Evolutionary conservation across 2,888 invertebrate species (phyloP), one percentile per base, ranked within the genome.

Genomic region (Oxyteleia sp.): DNA sequence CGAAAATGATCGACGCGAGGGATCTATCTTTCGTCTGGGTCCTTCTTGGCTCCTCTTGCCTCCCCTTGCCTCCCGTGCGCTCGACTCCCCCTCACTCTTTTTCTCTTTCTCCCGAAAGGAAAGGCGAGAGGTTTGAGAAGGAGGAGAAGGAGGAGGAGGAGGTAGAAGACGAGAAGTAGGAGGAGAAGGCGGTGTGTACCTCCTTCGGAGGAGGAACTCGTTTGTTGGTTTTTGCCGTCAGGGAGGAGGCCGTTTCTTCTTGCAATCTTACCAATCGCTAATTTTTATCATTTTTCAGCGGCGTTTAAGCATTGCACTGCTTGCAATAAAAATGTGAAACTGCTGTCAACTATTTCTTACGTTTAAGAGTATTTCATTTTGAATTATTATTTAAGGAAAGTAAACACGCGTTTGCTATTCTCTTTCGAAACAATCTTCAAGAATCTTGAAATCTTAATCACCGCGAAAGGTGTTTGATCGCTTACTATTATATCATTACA

Each of bases 161-260:
- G 32, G 66, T 23, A 38, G 51, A 11, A 38, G 47, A n/a, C 38
- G 35, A 41, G 26, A 26, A 43, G 55, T 57, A 74, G 69, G 72
- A 61, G 81, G 66, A 55, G 81, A 29, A 35, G 82, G 78, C 81
- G 84, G 66, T 64, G 64, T 69, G 84, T 69, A 85, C 82, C 84
- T 76, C 83, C 69, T 72, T 66, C 78, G 75, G 74, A 83, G 66
- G 75, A 82, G 87, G 87, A 88, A 87, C 91, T 89, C 87, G 90
- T 90, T 90, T 89, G 86, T 88, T 87, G 87, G 88, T 90, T 90
- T 90, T 89, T 89, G 88, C 69, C 64, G 78, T 86, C 76, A 66
- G 72, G 84, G 80, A 84, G 80, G 80, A 84, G 79, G 69, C 80
- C 71, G 51, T 51, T 51, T 76, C 51, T 49, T 68, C 51, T 43